Evolutionary conservation across 2,797 vertebrate genomes (phyloP), one percentile per base, ranked within the genome.

Genomic region (Muraenolepis orangiensis): DNA sequence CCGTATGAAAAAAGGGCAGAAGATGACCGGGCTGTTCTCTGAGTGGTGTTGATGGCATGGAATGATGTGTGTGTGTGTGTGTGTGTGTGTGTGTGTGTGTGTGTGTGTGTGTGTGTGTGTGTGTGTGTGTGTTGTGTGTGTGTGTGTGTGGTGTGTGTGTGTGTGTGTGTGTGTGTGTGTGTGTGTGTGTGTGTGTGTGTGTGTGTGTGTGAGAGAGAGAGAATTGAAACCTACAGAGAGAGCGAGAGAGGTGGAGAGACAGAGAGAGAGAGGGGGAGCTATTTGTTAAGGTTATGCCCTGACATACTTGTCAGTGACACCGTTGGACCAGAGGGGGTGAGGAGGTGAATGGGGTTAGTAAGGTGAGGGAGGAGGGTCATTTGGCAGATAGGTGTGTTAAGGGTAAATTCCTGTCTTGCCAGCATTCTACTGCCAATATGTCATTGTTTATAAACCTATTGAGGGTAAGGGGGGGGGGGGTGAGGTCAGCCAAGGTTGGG

Each of bases 401-500:
- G 42, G 79, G 76, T 81, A 71, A 76, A 82, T 84, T 84, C 72
- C 72, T 75, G 74, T 28, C 77, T 67, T 64, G 51, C 74, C 64
- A 26, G 75, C 74, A 64, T 80, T 77, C 72, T 34, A 18, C n/a
- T n/a, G 70, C 36, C 66, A 76, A 81, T 83, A 73, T 16, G 2
- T 81, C 74, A 71, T 31, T 89, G 86, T 90, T 91, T 90, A 89
- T 78, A 78, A 64, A 78, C 81, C 1, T 13, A 57, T n/a, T 12
- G 51, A 46, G 51, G 51, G n/a, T 10, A 7, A n/a, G 3, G 51
- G 32, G 36, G 36, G 2, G 6, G 14, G 26, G 8, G 74, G 80
- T 46, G 75, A 82, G 83, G 76, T 80, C 75, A 84, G 80, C 76
- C 74, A 72, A 76, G 75, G 82, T 80, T 66, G 70, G 71, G n/a